Conservation (phyloP, 2,113 vertebrate species). For the Xiphophorus couchianus region DNA sequence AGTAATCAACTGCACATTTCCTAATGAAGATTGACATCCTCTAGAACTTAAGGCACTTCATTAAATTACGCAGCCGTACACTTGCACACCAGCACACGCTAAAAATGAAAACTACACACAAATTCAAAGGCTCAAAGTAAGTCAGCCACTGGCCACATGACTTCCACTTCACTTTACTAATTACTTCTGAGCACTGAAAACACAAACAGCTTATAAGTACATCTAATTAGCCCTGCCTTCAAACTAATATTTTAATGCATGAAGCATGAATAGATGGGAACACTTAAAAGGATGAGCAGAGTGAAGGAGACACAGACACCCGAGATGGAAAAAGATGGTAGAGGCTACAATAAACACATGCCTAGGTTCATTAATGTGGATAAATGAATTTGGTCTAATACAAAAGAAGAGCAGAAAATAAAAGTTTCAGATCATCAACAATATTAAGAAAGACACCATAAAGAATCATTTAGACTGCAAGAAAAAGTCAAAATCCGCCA, state of each 20-base stretch:
- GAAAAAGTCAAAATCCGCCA: neutral
- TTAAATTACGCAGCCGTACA: conserved; percentile 37
- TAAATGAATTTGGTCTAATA: neutral
- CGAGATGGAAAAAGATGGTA: neutral
- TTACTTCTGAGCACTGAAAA: conserved; percentile 49
- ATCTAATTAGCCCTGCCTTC: conserved; percentile 46
- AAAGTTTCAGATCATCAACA: neutral
- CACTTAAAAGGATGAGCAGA: conserved; percentile 9
- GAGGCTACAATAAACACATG: neutral
- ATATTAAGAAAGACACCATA: neutral
- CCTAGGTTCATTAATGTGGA: neutral
- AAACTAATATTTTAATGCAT: conserved; percentile 44
- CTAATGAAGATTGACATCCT: conserved; percentile 65
- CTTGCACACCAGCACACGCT: conserved; percentile 8
- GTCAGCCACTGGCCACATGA: conserved; percentile 38
- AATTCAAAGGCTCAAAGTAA: conserved; percentile 36
- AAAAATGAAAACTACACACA: conserved; percentile 35
- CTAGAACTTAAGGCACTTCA: conserved; percentile 47
- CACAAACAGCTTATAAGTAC: conserved; percentile 39
- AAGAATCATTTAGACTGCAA: neutral
- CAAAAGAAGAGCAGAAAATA: neutral
- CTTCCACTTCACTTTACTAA: conserved; percentile 48
- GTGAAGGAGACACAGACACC: neutral
- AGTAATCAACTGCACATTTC: conserved; percentile 62
- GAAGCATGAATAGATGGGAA: conserved; percentile 1